Conservation (phyloP, 2,113 vertebrate species). For the Sceloporus tristichus region DNA sequence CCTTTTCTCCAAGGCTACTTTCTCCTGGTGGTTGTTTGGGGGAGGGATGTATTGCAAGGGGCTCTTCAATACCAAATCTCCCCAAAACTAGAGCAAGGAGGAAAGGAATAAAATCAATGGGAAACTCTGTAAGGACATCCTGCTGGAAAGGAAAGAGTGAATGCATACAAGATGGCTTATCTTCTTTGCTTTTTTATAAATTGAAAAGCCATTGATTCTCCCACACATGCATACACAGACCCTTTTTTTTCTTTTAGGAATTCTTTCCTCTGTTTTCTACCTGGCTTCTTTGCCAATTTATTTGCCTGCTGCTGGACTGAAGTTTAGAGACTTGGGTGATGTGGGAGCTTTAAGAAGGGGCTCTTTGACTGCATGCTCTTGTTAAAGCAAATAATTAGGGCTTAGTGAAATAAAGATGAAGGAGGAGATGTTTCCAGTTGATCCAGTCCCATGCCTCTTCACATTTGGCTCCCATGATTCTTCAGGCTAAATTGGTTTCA, state of each 20-base stretch:
- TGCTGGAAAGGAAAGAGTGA: conserved; percentile 6
- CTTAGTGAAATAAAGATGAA: not conserved
- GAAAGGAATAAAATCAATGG: conserved; percentile 45
- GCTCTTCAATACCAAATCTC: conserved; percentile 15
- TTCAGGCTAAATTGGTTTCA: not conserved
- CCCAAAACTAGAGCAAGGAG: conserved; percentile 42
- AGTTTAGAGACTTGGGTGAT: not conserved
- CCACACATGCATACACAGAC: not conserved
- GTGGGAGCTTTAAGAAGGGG: not conserved
- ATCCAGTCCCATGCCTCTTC: not conserved
- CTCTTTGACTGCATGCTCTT: conserved; percentile 15
- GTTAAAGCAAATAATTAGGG: conserved; percentile 37
- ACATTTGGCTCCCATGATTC: not conserved
- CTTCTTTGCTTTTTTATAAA: not conserved
- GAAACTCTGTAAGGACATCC: conserved; percentile 31
- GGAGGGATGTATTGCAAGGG: conserved; percentile 31
- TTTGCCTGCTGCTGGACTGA: conserved; percentile 9
- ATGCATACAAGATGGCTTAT: conserved; percentile 6
- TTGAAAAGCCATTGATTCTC: conserved; percentile 22
- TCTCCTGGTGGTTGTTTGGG: conserved; percentile 35
- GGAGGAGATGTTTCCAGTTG: not conserved
- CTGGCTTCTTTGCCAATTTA: conserved; percentile 36
- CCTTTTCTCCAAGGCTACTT: conserved; percentile 38
- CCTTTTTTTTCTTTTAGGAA: conserved; percentile 26
- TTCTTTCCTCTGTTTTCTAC: conserved; percentile 36